phyloP scores from a whole-genome alignment of 2,888 invertebrate species.

The Camponotus fellah region DNA sequence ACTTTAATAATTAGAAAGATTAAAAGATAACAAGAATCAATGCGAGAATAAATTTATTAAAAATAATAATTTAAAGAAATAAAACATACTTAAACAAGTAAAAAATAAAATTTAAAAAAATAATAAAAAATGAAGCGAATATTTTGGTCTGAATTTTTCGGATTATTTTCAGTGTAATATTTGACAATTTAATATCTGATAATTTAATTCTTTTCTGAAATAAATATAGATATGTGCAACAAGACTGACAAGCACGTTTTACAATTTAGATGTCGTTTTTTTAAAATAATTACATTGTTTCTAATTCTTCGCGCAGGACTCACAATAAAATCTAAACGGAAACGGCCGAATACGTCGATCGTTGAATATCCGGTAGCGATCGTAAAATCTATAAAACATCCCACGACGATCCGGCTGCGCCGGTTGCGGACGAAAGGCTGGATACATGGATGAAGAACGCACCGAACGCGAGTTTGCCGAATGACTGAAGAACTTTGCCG shows the following conservation, averaged over 20 bases:
- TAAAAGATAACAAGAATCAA: too few relatives aligned
- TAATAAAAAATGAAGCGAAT: too few relatives aligned
- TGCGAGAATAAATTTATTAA: too few relatives aligned
- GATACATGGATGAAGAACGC: slow-evolving; percentile 61
- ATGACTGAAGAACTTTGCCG: slow-evolving; percentile 57
- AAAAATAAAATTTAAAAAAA: too few relatives aligned
- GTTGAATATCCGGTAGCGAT: slow-evolving; percentile 85
- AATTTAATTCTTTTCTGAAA: background rate
- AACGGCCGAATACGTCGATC: slow-evolving; percentile 80
- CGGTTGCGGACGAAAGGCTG: slow-evolving; percentile 63
- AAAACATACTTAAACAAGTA: too few relatives aligned
- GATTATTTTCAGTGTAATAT: too few relatives aligned
- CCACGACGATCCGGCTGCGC: slow-evolving; percentile 60
- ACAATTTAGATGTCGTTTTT: background rate
- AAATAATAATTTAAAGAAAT: too few relatives aligned
- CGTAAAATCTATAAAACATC: slow-evolving; percentile 85
- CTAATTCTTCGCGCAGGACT: slow-evolving; percentile 68
- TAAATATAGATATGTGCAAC: background rate
- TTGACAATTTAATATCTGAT: background rate
- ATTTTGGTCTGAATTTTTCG: too few relatives aligned
- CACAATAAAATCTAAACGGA: slow-evolving; percentile 84
- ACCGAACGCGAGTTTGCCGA: slow-evolving; percentile 54
- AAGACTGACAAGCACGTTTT: background rate
- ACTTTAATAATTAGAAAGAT: too few relatives aligned
- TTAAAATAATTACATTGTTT: background rate